Percentiles rank a stretch among this genome's conserved stretches.
Evolutionary conservation across 1,140 invertebrate species (phyloP).

Genomic region (Aricia agestis): DNA sequence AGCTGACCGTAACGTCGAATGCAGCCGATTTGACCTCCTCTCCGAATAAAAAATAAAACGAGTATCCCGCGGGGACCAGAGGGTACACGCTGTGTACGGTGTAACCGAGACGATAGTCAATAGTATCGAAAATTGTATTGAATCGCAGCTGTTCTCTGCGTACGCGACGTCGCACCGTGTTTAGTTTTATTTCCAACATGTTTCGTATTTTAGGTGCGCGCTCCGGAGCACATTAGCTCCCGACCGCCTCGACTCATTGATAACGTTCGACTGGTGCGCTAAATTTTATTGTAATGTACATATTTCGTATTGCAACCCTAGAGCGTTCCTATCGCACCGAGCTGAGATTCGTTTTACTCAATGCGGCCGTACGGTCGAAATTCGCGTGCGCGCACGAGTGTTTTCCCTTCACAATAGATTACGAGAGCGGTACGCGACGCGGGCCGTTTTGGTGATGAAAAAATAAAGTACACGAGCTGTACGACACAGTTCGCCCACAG

Average conservation of each 20-base stretch:
- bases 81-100: too few relatives aligned
- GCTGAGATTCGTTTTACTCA: background rate
- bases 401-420: constrained; percentile 14
- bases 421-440: constrained; percentile 4
- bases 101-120: background rate
- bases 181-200: background rate
- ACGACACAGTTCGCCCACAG: background rate
- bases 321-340: background rate
- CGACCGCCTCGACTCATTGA: background rate
- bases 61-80: constrained; percentile 30
- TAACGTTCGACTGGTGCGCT: background rate
- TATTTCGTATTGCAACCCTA: background rate
- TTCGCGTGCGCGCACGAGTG: constrained; percentile 12
- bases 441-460: background rate
- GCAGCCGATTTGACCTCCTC: constrained; percentile 31
- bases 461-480: background rate
- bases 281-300: constrained; percentile 2
- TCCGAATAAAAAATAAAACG: constrained; percentile 45
- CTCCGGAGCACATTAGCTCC: background rate
- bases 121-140: background rate
- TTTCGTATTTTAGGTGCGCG: background rate
- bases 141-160: background rate
- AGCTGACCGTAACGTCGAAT: constrained; percentile 54
- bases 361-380: background rate
- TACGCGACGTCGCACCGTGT: background rate